These are phyloP conservation scores for Aethes cnicana DNA, from an alignment of 2,888 invertebrate genomes.

Conservation along the genomic window DNA sequence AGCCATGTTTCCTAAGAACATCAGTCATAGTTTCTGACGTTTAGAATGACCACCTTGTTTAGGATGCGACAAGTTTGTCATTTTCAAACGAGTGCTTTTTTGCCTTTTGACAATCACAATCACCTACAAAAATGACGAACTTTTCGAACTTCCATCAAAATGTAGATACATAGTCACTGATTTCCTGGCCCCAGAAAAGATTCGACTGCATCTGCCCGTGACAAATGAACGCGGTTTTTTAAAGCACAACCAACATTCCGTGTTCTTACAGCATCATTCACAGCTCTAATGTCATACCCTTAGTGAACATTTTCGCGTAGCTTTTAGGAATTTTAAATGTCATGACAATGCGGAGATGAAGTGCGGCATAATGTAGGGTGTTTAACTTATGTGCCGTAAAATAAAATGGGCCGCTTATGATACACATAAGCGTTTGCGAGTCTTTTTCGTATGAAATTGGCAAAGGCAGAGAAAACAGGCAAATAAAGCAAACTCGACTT, in stretches of 20 bases:
- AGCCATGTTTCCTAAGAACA: too few relatives aligned
- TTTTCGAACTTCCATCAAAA: too few relatives aligned
- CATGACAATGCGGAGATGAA: constrained; percentile 49
- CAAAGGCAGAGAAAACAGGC: neutral
- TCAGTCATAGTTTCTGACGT: too few relatives aligned
- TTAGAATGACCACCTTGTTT: too few relatives aligned
- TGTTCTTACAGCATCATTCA: constrained; percentile 32
- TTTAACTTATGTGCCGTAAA: constrained; percentile 66
- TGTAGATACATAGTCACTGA: neutral
- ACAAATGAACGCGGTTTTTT: constrained; percentile 80
- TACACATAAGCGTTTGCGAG: constrained; percentile 40
- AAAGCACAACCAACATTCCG: constrained; percentile 67
- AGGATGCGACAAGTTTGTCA: too few relatives aligned
- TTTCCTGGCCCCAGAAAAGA: constrained; percentile 49
- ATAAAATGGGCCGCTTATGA: constrained; percentile 58
- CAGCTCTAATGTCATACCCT: constrained; percentile 7
- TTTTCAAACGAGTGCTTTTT: too few relatives aligned
- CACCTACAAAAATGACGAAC: too few relatives aligned
- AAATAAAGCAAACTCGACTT: neutral
- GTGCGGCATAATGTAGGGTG: constrained; percentile 63
- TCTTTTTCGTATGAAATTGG: constrained; percentile 21
- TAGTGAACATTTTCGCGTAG: constrained; percentile 15
- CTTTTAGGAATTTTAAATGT: constrained; percentile 28
- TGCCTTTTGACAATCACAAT: too few relatives aligned
- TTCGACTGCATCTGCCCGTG: constrained; percentile 78